Percentiles rank a stretch among this genome's conserved stretches.
Conservation (phyloP, 2,113 vertebrate genomes). For the Petrocephalus zakoni region DNA sequence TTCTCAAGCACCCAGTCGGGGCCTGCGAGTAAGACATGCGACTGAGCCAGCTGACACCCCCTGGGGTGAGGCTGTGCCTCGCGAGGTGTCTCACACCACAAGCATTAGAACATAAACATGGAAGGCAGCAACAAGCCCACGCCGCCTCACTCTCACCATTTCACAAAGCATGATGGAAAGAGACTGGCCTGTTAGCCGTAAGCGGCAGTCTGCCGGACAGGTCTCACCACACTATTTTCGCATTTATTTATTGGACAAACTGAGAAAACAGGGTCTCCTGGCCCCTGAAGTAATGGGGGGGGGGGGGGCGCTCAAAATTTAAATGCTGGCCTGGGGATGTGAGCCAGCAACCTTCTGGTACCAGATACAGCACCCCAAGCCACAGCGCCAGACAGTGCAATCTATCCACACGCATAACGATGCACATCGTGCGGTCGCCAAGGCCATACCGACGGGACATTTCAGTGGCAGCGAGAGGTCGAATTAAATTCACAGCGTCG, state of each 20-base stretch:
- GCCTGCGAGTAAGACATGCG: neutral
- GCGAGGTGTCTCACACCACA: neutral
- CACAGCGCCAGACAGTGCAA: neutral
- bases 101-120: neutral
- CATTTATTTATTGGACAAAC: neutral
- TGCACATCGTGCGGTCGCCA: neutral
- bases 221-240: too few relatives aligned
- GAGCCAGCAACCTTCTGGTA: neutral
- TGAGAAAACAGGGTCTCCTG: neutral
- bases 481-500: neutral
- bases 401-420: neutral
- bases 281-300: neutral
- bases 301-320: neutral
- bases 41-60: neutral
- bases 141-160: neutral
- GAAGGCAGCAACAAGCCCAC: neutral
- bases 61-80: neutral
- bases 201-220: neutral
- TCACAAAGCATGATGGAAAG: neutral
- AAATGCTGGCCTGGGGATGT: neutral
- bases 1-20: neutral
- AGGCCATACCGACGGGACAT: neutral
- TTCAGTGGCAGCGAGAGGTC: neutral
- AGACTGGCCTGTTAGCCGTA: neutral
- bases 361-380: neutral